Conservation (phyloP, 2,797 vertebrate genomes). For the Pempheris klunzingeri region DNA sequence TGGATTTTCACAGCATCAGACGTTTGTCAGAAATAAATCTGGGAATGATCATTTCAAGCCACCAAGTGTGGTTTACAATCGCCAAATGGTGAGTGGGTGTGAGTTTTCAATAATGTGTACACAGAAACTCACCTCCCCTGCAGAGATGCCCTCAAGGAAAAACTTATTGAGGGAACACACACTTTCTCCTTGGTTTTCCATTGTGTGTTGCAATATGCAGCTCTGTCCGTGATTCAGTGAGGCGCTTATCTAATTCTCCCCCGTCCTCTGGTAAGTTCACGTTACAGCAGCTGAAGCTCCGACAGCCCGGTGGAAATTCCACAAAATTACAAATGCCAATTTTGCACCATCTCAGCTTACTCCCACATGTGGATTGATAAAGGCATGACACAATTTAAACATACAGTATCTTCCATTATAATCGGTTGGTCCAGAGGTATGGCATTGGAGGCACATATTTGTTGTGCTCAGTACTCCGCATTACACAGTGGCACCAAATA, state of each 20-base stretch:
- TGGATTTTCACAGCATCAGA: neutral
- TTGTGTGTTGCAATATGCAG: constrained; percentile 1
- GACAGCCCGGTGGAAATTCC: neutral
- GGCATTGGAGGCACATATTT: rapidly evolving
- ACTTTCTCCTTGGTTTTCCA: constrained; percentile 36
- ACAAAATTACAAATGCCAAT: neutral
- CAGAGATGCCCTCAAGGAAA: constrained; percentile 43
- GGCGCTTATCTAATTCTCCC: neutral
- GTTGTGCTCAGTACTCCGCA: too few relatives aligned
- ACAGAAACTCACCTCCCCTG: constrained; percentile 62
- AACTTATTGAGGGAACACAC: constrained; percentile 50
- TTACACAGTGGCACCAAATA: too few relatives aligned
- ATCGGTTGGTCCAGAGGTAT: neutral
- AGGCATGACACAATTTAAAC: neutral
- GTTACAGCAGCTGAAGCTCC: neutral
- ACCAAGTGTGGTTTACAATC: constrained; percentile 24
- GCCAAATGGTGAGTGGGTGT: constrained; percentile 79
- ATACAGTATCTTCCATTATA: neutral
- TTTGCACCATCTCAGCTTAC: neutral
- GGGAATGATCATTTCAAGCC: constrained; percentile 48
- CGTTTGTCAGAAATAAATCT: constrained; percentile 45
- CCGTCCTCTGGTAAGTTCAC: constrained; percentile 10
- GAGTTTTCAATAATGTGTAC: constrained; percentile 56
- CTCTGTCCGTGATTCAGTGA: neutral
- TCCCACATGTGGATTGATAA: neutral